phyloP scores from a whole-genome alignment of 1,140 invertebrate species.

The Drosophila sucinea region DNA sequence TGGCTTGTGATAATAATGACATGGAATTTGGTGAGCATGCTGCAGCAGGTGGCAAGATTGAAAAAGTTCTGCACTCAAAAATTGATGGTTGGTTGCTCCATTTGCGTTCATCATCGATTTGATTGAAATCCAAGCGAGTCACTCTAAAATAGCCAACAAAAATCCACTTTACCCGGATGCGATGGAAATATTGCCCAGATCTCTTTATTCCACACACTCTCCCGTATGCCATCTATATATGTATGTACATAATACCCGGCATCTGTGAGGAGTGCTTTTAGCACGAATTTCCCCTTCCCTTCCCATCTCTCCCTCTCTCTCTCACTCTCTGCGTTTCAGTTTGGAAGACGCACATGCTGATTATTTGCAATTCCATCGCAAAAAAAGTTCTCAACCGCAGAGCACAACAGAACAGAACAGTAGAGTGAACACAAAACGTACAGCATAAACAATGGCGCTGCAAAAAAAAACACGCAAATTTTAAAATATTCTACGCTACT shows the following conservation, averaged over 20 bases:
- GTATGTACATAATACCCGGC: slow-evolving; percentile 19
- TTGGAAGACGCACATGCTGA: slow-evolving; percentile 22
- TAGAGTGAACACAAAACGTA: slow-evolving; percentile 7
- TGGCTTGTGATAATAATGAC: slow-evolving; percentile 31
- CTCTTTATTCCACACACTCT: slow-evolving; percentile 37
- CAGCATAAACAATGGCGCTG: slow-evolving; percentile 34
- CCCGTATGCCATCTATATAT: neutral
- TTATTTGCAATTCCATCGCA: slow-evolving; percentile 52
- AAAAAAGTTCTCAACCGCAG: slow-evolving; percentile 32
- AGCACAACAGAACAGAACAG: neutral
- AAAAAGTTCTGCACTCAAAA: neutral
- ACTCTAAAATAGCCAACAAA: neutral
- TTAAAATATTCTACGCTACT: slow-evolving; percentile 9
- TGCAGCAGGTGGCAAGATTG: neutral
- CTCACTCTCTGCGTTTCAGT: neutral
- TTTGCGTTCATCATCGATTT: slow-evolving; percentile 5
- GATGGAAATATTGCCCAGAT: slow-evolving; percentile 34
- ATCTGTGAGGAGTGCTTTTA: slow-evolving; percentile 12
- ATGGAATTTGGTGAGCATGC: neutral
- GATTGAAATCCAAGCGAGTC: slow-evolving; percentile 7
- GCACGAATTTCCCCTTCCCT: neutral
- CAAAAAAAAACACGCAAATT: slow-evolving; percentile 15
- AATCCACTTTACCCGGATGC: slow-evolving; percentile 1
- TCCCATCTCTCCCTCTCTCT: too few relatives aligned
- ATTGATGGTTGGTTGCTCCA: neutral